Evolutionary conservation across 2,797 vertebrate species (phyloP).

Genomic region (Alectoris magna): DNA sequence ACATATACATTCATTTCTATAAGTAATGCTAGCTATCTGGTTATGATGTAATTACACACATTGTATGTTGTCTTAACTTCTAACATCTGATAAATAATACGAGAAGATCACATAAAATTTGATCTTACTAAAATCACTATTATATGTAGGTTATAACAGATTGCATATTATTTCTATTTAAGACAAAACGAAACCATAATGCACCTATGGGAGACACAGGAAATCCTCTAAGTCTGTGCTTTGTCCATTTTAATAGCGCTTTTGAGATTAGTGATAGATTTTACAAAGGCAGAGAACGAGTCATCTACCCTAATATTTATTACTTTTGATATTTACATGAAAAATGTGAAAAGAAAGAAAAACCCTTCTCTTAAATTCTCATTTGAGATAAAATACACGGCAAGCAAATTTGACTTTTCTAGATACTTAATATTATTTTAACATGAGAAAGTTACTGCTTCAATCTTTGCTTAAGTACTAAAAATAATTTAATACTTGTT

Average conservation of each 20-base stretch:
- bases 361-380: not conserved
- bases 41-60: not conserved
- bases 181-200: slow-evolving; percentile 47
- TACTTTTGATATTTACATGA: slow-evolving; percentile 23
- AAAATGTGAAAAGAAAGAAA: slow-evolving; percentile 26
- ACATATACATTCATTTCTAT: not conserved
- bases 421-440: not conserved
- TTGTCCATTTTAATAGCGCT: slow-evolving; percentile 59
- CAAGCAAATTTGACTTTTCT: slow-evolving; percentile 1
- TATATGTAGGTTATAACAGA: not conserved
- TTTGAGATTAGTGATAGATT: slow-evolving; percentile 46
- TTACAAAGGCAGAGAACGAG: slow-evolving; percentile 29
- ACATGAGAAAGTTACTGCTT: not conserved
- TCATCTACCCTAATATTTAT: slow-evolving; percentile 22
- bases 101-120: not conserved
- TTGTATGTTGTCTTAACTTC: not conserved
- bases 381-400: not conserved
- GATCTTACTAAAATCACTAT: not conserved
- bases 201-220: slow-evolving; percentile 30
- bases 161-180: slow-evolving; percentile 17
- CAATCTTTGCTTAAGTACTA: not conserved
- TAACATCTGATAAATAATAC: not conserved
- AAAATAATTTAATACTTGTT: slow-evolving; percentile 14
- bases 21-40: not conserved
- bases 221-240: slow-evolving; percentile 65